Base-by-base conservation (phyloP, 2,888 invertebrate species). In the Eupeodes latifasciatus region DNA sequence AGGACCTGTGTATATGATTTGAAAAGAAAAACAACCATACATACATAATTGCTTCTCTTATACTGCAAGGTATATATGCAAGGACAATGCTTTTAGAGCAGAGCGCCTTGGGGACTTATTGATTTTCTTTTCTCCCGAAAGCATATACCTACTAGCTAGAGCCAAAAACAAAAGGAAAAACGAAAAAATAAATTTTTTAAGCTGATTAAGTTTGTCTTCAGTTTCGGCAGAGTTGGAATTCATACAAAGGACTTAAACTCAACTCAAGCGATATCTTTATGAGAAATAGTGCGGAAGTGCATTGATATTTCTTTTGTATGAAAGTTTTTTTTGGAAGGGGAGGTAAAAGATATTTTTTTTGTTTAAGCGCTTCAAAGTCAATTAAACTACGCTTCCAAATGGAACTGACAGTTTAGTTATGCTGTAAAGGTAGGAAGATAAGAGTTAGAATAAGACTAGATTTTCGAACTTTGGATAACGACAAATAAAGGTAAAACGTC, bases 1-100 rank as follows among this genome's bases (percentile, higher is more conserved):
- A 89, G 74, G 85, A 69, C 78, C 90, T 89, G 81, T 64, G 75
- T 67, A 71, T 66, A 74, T 57, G 78, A 77, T 53, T 81, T 71
- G 49, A 77, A 85, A 85, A 77, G 40, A 78, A 74, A 19, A 84
- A 75, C 53, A 55, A 64, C 47, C 69, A 80, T 72, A 77, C 71
- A 76, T 19, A 59, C 69, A 80, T 72, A 77, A 77, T 67, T 72
- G 66, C 74, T 77, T 67, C 36, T 49, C 61, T 74, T 62, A 59
- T 74, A 27, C 27, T 27, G 19, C 19, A 19, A 19, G 19, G n/a
- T n/a, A 19, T 19, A 3, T 67, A 19, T 36, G 44, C 64, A 61
- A 71, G 55, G 66, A 75, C 75, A 75, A 61, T 76, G 81, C 72
- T 69, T 77, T 61, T 72, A 72, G 66, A 72, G 16, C 34, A 2